A percentile compares a stretch with the other conserved stretches of the same genome.
Evolutionary conservation across 2,888 invertebrate genomes (phyloP).

Genomic region (Ichneumoninae sp.): DNA sequence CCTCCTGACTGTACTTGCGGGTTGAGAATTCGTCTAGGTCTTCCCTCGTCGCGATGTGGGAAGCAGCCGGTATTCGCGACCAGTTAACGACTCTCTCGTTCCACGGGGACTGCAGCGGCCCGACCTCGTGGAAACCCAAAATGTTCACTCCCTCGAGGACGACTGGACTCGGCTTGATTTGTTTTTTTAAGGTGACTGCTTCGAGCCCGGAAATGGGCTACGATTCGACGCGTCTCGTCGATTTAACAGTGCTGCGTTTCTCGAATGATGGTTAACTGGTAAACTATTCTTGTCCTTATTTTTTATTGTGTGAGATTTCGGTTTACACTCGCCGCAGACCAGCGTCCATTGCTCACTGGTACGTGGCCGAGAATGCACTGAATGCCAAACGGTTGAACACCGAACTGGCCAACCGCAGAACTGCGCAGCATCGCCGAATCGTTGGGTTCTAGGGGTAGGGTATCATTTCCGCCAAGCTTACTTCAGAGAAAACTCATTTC

Average conservation of each 20-base stretch:
- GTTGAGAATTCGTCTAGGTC: constrained; percentile 24
- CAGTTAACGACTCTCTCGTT: neutral
- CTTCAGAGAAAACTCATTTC: neutral
- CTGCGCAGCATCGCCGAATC: constrained; percentile 2
- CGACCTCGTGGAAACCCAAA: neutral
- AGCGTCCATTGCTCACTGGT: constrained; percentile 53
- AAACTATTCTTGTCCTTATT: constrained; percentile 4
- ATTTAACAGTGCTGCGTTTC: constrained; percentile 13
- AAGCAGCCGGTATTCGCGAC: neutral
- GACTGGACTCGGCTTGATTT: neutral
- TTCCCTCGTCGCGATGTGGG: neutral
- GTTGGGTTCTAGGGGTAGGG: neutral
- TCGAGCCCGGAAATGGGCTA: constrained; percentile 43
- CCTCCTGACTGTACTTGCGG: constrained; percentile 48
- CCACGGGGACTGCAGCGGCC: constrained; percentile 2
- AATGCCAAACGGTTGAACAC: constrained; percentile 9
- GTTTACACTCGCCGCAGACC: constrained; percentile 36
- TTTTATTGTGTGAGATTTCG: constrained; percentile 11
- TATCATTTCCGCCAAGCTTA: neutral
- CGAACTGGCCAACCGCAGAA: neutral
- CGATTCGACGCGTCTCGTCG: constrained; percentile 16
- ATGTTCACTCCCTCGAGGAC: constrained; percentile 21
- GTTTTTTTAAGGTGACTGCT: neutral
- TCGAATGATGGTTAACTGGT: neutral
- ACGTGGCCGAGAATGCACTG: constrained; percentile 65